Evolutionary conservation across 1,140 invertebrate genomes (phyloP).

Genomic region (Rhopalosiphum padi): DNA sequence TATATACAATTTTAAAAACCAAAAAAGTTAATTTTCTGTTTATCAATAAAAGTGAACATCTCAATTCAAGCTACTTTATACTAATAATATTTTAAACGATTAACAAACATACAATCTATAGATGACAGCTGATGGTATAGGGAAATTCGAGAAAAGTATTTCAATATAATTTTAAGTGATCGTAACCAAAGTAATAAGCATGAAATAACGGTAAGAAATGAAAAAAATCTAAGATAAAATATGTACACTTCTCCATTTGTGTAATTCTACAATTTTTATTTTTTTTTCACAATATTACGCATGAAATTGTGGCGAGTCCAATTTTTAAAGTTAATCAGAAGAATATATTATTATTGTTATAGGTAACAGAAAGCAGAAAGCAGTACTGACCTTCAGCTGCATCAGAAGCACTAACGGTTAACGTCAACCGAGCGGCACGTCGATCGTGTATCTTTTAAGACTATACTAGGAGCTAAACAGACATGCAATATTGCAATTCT

Average conservation of each 20-base stretch:
- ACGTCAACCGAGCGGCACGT: slow-evolving; percentile 32
- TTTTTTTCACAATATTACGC: neutral
- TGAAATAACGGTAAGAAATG: slow-evolving; percentile 21
- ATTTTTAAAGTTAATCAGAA: slow-evolving; percentile 4
- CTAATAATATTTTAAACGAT: neutral
- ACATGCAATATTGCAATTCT: neutral
- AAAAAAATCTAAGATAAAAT: neutral
- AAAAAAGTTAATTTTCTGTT: neutral
- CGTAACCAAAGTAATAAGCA: slow-evolving; percentile 2
- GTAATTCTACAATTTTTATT: neutral
- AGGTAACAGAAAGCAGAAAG: neutral
- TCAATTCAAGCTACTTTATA: neutral
- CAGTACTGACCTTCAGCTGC: slow-evolving; percentile 17
- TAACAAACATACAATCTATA: neutral
- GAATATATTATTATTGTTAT: neutral
- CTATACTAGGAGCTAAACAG: neutral
- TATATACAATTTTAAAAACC: neutral
- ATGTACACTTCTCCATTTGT: neutral
- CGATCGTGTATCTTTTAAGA: neutral
- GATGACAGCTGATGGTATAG: neutral
- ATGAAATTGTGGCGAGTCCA: neutral
- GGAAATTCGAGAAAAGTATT: slow-evolving; percentile 7
- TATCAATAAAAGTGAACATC: neutral
- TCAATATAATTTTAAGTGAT: neutral
- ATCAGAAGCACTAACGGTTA: slow-evolving; percentile 42